Percentiles rank a stretch among this genome's conserved stretches.
Evolutionary conservation across 2,113 vertebrate species (phyloP).

Genomic region (Anser cygnoides): DNA sequence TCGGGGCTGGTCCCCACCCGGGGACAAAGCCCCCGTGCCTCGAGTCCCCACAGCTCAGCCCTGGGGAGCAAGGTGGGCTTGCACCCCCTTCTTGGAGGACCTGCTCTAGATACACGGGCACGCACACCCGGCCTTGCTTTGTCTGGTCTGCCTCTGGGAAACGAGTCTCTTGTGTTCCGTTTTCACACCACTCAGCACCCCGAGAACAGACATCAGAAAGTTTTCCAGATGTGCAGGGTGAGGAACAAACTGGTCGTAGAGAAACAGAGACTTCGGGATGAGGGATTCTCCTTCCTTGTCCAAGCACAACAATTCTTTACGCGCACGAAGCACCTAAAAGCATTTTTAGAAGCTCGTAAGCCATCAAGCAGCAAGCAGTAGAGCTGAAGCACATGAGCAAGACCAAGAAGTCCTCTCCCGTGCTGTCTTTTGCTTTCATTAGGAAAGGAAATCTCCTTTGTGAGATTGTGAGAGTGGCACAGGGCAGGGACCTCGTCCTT

Average conservation of each 20-base stretch:
- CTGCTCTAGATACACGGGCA: not conserved
- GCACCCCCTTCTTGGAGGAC: not conserved
- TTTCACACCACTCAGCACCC: not conserved
- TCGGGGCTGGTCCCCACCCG: fast-evolving
- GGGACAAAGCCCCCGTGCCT: not conserved
- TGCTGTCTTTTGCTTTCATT: not conserved
- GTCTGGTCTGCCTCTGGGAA: not conserved
- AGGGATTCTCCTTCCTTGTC: not conserved
- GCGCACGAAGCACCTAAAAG: not conserved
- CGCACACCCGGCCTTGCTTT: not conserved
- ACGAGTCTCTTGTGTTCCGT: not conserved
- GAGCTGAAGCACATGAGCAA: not conserved
- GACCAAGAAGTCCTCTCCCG: not conserved
- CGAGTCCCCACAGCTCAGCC: not conserved
- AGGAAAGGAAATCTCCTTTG: not conserved
- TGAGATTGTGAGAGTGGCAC: fast-evolving
- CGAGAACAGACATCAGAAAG: not conserved
- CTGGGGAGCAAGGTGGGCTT: not conserved
- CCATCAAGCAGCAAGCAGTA: not conserved
- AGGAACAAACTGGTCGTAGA: not conserved
- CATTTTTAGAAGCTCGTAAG: not conserved
- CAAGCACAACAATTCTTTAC: not conserved
- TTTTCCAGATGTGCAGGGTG: not conserved
- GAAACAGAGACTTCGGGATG: not conserved
- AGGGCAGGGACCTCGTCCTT: not conserved